Percentiles rank a stretch among this genome's conserved stretches.
Evolutionary conservation across 2,113 vertebrate genomes (phyloP).

Genomic region (Austrofundulus limnaeus): DNA sequence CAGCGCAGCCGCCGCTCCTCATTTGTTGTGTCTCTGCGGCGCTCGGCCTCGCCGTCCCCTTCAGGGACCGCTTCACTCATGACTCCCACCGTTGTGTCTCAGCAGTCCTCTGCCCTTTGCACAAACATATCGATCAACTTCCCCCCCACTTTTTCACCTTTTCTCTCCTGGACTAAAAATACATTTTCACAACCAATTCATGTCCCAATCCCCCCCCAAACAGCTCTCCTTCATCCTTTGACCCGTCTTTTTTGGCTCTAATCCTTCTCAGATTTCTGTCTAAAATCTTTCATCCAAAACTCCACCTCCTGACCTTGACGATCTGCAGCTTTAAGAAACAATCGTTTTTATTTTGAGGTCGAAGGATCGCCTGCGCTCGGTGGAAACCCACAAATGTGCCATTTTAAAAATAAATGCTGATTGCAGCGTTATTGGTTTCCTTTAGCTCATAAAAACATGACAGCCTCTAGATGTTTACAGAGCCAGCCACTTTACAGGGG

Average conservation of each 20-base stretch:
- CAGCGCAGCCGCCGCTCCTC: constrained; percentile 34
- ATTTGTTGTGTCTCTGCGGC: constrained; percentile 45
- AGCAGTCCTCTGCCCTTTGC: constrained; percentile 63
- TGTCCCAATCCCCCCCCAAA: constrained; percentile 28
- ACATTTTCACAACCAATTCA: constrained; percentile 59
- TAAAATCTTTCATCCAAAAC: constrained; percentile 29
- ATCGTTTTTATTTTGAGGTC: constrained; percentile 10
- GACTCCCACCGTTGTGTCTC: constrained; percentile 67
- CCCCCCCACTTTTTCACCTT: constrained; percentile 60
- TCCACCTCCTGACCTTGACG: neutral
- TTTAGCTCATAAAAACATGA: constrained; percentile 63
- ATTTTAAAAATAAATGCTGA: constrained; percentile 59
- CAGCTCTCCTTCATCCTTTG: constrained; percentile 40
- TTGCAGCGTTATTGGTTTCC: constrained; percentile 65
- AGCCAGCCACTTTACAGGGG: constrained; percentile 56
- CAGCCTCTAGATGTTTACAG: constrained; percentile 55
- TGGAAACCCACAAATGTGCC: constrained; percentile 13
- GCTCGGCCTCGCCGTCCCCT: constrained; percentile 42
- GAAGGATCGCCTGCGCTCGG: neutral
- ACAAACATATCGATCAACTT: constrained; percentile 77
- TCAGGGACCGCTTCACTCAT: constrained; percentile 59
- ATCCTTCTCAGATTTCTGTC: constrained; percentile 37
- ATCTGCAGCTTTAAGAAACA: constrained; percentile 1
- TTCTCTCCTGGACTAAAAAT: constrained; percentile 70
- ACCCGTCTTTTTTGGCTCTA: constrained; percentile 23